These are phyloP conservation scores for Rhea pennata DNA, from an alignment of 2,113 vertebrate species.

Conservation along the genomic window DNA sequence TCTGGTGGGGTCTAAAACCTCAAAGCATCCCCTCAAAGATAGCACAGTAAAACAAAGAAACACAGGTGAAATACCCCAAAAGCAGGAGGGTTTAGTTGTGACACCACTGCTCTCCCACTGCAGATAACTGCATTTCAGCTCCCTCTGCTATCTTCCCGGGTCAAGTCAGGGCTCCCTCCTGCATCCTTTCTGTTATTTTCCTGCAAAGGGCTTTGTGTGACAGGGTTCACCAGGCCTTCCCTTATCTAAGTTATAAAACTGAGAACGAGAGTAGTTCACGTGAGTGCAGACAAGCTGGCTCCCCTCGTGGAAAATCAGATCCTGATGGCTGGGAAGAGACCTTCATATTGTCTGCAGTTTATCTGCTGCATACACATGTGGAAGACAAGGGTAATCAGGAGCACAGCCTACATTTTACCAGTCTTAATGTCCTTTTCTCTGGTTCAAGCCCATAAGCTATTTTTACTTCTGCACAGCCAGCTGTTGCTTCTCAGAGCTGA, in stretches of 20 bases:
- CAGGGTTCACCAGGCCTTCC: not conserved
- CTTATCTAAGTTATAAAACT: not conserved
- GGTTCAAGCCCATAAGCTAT: not conserved
- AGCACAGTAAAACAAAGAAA: not conserved
- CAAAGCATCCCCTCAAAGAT: too few species aligned
- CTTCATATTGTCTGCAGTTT: not conserved
- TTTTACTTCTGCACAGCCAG: not conserved
- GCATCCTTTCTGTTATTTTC: not conserved
- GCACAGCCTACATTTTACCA: not conserved
- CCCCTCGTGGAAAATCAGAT: fast-evolving
- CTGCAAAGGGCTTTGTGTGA: not conserved
- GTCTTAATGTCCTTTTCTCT: not conserved
- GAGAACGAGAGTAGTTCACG: not conserved
- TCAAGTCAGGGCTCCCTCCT: not conserved
- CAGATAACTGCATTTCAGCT: not conserved
- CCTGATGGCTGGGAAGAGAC: not conserved
- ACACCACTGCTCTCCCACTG: fast-evolving
- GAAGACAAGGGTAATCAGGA: not conserved
- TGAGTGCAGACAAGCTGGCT: not conserved
- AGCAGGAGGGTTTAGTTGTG: not conserved
- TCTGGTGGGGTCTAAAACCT: not conserved
- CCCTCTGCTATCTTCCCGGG: fast-evolving
- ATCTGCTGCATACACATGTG: not conserved
- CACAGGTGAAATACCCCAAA: not conserved
- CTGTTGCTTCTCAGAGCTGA: not conserved